These are phyloP conservation scores for Diplodus sargus DNA, from an alignment of 2,797 vertebrate species.

Conservation along the genomic window DNA sequence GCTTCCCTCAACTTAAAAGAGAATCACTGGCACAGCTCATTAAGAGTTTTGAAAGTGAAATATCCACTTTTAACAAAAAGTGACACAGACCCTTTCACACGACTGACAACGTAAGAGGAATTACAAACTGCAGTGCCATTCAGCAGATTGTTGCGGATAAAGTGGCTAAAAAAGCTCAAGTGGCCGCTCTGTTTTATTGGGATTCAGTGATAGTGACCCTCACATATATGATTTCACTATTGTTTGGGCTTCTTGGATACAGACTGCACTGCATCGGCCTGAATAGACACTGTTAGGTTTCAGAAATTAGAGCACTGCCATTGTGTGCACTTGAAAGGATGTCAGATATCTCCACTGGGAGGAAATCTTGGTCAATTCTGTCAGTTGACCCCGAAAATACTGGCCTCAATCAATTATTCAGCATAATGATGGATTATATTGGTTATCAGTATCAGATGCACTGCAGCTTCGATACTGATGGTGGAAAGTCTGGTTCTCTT, in stretches of 20 bases:
- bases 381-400: conserved; percentile 14
- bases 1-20: conserved; percentile 53
- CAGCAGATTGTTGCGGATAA: conserved; percentile 10
- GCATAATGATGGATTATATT: conserved; percentile 16
- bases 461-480: background rate
- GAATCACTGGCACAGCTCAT: conserved; percentile 39
- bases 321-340: background rate
- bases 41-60: conserved; percentile 47
- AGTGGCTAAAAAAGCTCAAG: conserved; percentile 15
- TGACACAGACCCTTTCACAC: conserved; percentile 15
- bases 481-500: conserved; percentile 9
- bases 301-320: conserved; percentile 1
- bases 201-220: conserved; percentile 11
- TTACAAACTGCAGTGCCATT: conserved; percentile 11
- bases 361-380: conserved; percentile 20
- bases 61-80: conserved; percentile 47
- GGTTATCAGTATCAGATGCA: conserved; percentile 2
- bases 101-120: conserved; percentile 21
- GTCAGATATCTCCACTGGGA: conserved; percentile 14
- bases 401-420: conserved; percentile 40
- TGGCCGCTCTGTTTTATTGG: background rate
- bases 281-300: background rate
- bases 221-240: background rate
- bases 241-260: background rate
- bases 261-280: background rate